Evolutionary conservation across 2,113 vertebrate genomes (phyloP).

Genomic region (Lutjanus erythropterus): DNA sequence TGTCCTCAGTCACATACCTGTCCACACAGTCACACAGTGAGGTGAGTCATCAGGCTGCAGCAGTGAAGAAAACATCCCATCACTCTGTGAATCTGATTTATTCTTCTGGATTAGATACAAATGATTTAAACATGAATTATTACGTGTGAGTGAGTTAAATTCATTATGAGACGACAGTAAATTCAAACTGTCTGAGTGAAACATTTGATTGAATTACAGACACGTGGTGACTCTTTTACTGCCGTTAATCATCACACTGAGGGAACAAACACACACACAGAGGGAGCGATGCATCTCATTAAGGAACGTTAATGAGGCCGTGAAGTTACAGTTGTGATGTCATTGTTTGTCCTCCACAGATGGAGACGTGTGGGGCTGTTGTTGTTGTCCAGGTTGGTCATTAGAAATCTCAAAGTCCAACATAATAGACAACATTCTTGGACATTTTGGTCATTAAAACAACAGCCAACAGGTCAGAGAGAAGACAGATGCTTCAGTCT

Average conservation of each 20-base stretch:
- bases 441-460: no score
- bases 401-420: no score
- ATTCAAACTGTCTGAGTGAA: conserved; percentile 17
- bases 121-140: conserved; percentile 50
- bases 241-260: conserved; percentile 8
- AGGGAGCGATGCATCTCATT: not conserved
- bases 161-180: conserved; percentile 22
- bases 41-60: not conserved
- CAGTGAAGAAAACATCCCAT: not conserved
- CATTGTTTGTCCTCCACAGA: no score
- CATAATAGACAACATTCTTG: no score
- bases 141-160: conserved; percentile 12
- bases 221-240: conserved; percentile 4
- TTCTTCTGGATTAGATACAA: conserved; percentile 27
- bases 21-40: not conserved
- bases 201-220: conserved; percentile 19
- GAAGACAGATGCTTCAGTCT: no score
- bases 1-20: not conserved
- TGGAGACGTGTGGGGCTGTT: no score
- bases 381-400: no score
- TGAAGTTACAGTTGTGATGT: not conserved
- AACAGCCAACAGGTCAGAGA: no score
- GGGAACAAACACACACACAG: not conserved
- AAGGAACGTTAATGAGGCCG: not conserved
- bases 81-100: conserved; percentile 3